Percentiles rank a stretch among this genome's conserved stretches.
Evolutionary conservation across 1,140 invertebrate species (phyloP).

Genomic region (Centruroides vittatus): DNA sequence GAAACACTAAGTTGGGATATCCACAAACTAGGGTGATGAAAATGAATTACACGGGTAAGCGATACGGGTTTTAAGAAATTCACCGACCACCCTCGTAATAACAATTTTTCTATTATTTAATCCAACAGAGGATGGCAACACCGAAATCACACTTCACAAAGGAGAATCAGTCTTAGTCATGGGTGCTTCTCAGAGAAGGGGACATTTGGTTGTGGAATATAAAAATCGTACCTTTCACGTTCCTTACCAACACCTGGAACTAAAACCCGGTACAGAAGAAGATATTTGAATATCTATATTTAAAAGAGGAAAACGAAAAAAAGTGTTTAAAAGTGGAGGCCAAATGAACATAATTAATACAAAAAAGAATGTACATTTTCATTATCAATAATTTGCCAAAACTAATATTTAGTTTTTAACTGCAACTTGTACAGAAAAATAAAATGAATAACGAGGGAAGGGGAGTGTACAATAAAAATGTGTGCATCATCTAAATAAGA

Average conservation of each 20-base stretch:
- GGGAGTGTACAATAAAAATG: too few relatives aligned
- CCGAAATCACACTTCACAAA: constrained; percentile 44
- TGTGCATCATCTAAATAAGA: too few relatives aligned
- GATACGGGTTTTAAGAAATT: background rate
- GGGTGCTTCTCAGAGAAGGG: constrained; percentile 56
- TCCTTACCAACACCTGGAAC: constrained; percentile 67
- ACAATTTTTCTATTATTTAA: background rate
- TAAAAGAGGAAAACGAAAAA: too few relatives aligned
- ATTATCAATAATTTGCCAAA: too few relatives aligned
- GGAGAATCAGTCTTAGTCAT: constrained; percentile 68
- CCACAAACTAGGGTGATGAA: constrained; percentile 81
- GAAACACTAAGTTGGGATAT: constrained; percentile 80
- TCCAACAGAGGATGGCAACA: background rate
- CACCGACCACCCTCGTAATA: background rate
- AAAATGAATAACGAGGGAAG: too few relatives aligned
- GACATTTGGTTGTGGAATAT: constrained; percentile 65
- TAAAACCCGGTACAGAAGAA: constrained; percentile 20
- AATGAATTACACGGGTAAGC: constrained; percentile 58
- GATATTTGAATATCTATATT: too few relatives aligned
- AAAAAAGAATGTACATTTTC: too few relatives aligned
- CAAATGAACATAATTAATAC: too few relatives aligned
- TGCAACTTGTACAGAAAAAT: too few relatives aligned
- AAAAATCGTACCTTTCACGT: constrained; percentile 61
- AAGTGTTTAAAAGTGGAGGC: too few relatives aligned
- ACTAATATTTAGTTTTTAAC: too few relatives aligned